Base-by-base conservation (phyloP, 1,140 invertebrate genomes). In the Vanessa tameamea region DNA sequence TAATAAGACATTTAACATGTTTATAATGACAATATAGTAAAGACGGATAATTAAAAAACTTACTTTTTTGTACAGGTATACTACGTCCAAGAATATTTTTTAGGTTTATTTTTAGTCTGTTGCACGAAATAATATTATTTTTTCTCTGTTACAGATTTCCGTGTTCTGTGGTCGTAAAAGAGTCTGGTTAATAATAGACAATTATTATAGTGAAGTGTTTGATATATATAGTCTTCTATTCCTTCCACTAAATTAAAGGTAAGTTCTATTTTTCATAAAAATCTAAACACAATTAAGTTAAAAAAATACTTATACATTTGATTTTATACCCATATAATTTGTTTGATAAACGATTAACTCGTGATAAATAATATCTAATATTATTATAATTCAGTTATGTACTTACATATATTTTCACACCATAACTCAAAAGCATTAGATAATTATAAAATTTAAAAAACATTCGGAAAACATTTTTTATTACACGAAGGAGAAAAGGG, bases 91-190 rank as follows among this genome's bases (percentile, higher is more conserved):
- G 4, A 12, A 53, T 53, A 12, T 14, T 15, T 16, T 53, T 20
- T 53, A 53, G 50, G 50, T 4, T 16, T 50, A 14, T 12, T 50
- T 14, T 15, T 43, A 43, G 9, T 43, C 37, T 43, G 37, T 43
- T 43, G 37, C 37, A 11, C 6, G 8, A 43, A 43, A 43, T 63
- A 31, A 63, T 63, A 63, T 63, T 23, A 26, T 64, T 64, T 61
- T 20, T 3, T 53, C 14, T 67, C 37, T 69, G 37, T 69, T 69
- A 37, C 66, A 69, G 66, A 69, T 69, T 59, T 20, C n/a, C 64
- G 64, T 57, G 53, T 59, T 47, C 23, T 47, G 57, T 61, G 57
- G 31, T 43, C 55, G 37, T 57, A 57, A 11, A 20, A 65, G 31
- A 68, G 48, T 68, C 51, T 37, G n/a, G 20, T 57, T 14, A 13